Conservation (phyloP, 2,113 vertebrate species). For the Tenrec ecaudatus region DNA sequence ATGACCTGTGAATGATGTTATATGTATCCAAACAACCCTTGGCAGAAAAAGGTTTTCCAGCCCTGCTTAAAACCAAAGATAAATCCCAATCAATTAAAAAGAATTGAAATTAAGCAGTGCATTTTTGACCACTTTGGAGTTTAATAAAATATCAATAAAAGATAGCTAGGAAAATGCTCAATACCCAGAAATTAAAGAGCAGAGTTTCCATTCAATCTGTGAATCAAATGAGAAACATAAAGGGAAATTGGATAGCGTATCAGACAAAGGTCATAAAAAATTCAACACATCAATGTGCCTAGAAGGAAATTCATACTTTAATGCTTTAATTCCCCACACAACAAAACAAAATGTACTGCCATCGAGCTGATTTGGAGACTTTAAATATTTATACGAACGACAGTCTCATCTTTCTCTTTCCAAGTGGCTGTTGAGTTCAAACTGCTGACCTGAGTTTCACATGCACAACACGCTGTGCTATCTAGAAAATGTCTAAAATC, state of each 20-base stretch:
- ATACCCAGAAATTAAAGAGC: neutral
- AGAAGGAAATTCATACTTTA: neutral
- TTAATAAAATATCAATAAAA: slow-evolving; percentile 26
- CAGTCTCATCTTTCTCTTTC: no score
- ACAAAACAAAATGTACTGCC: no score
- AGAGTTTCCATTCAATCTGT: neutral
- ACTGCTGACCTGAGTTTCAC: neutral
- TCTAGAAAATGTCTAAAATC: neutral
- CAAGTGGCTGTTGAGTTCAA: no score
- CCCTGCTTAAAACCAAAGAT: neutral
- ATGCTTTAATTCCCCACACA: neutral
- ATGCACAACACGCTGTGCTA: neutral
- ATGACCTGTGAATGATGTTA: no score
- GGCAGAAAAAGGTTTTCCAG: no score
- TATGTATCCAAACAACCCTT: no score
- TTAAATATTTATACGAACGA: no score
- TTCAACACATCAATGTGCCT: neutral
- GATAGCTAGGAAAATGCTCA: neutral
- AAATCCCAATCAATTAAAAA: neutral
- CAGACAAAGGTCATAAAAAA: neutral
- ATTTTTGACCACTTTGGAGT: neutral
- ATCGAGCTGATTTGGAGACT: no score
- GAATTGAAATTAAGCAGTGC: neutral
- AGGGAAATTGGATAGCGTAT: neutral
- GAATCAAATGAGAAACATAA: neutral